phyloP scores from a whole-genome alignment of 2,888 invertebrate species.

The Euplagia quadripunctaria region DNA sequence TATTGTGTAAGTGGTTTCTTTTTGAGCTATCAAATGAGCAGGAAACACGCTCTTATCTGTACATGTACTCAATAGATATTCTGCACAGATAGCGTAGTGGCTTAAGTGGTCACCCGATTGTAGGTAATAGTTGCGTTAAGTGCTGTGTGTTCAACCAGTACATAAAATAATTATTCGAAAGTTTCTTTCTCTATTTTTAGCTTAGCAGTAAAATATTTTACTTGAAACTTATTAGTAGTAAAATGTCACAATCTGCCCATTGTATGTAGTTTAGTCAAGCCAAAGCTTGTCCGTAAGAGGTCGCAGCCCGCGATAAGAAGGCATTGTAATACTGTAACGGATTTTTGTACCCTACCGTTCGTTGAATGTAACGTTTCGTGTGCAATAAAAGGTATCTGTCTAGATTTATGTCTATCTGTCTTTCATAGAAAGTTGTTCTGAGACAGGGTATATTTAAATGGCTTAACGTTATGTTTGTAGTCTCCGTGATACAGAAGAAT shows the following conservation, averaged over 20 bases:
- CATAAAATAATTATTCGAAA: background rate
- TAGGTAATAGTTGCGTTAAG: background rate
- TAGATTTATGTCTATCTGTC: background rate
- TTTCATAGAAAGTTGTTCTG: background rate
- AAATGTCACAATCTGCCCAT: background rate
- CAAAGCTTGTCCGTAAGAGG: background rate
- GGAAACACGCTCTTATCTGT: background rate
- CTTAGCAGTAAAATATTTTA: background rate
- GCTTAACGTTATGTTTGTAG: background rate
- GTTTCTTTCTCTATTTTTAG: background rate
- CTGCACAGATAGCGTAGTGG: background rate
- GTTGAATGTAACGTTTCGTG: background rate
- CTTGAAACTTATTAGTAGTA: no score
- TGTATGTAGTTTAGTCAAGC: background rate
- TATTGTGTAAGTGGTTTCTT: conserved; percentile 10
- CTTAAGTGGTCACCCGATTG: background rate
- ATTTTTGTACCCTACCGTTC: background rate
- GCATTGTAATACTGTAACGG: background rate
- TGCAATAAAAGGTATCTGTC: background rate
- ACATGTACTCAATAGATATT: background rate
- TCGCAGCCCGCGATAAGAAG: background rate
- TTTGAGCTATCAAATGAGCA: background rate
- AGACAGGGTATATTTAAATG: background rate
- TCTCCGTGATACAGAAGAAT: background rate
- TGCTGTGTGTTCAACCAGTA: background rate